Conservation (phyloP, 2,797 vertebrate species). For the Sarcoramphus papa region DNA sequence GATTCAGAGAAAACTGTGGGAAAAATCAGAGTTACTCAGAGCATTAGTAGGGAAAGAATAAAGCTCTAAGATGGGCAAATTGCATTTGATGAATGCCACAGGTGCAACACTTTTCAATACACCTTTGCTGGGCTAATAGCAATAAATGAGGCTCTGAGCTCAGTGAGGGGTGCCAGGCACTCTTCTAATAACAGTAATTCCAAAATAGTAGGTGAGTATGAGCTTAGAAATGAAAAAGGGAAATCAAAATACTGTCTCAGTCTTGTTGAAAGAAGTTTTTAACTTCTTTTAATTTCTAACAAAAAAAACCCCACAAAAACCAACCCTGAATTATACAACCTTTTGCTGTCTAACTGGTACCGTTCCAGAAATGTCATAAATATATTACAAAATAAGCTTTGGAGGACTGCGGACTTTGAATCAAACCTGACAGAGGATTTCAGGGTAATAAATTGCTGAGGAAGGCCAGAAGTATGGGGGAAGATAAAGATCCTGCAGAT, state of each 20-base stretch:
- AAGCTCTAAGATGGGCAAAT: constrained; percentile 10
- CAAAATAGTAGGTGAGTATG: not conserved
- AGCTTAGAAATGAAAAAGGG: not conserved
- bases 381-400: not conserved
- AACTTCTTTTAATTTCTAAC: not conserved
- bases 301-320: not conserved
- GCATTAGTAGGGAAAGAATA: constrained; percentile 6
- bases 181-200: constrained; percentile 40
- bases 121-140: constrained; percentile 24
- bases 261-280: not conserved
- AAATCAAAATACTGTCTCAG: not conserved
- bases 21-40: constrained; percentile 6
- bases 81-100: constrained; percentile 35
- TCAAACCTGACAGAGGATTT: not conserved
- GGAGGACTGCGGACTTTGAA: not conserved
- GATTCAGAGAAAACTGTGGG: not conserved
- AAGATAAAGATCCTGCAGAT: not conserved
- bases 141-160: constrained; percentile 6
- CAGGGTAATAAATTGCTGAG: not conserved
- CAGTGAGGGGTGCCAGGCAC: not conserved
- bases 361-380: not conserved
- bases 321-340: not conserved
- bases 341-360: not conserved
- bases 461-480: not conserved
- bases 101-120: constrained; percentile 17